These are phyloP conservation scores for Rutpela maculata DNA, from an alignment of 2,888 invertebrate species.

Conservation along the genomic window DNA sequence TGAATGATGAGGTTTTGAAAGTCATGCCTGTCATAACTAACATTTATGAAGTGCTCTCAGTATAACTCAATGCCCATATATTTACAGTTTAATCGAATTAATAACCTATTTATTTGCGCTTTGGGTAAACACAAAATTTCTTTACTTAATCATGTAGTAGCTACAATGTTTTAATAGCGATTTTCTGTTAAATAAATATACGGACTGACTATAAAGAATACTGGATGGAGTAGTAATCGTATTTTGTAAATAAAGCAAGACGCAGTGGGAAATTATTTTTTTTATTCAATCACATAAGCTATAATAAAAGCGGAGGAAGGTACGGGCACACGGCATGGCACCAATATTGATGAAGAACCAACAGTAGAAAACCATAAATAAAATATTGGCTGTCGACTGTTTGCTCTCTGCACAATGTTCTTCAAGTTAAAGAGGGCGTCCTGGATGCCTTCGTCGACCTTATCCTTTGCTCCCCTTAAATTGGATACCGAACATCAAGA, in stretches of 20 bases:
- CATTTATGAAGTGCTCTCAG: no score
- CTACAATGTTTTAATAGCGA: no score
- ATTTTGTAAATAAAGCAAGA: not conserved
- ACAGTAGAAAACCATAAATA: constrained; percentile 62
- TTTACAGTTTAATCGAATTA: no score
- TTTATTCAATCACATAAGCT: constrained; percentile 28
- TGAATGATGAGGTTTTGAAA: no score
- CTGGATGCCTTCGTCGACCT: constrained; percentile 27
- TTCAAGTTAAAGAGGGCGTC: constrained; percentile 50
- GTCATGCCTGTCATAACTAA: no score
- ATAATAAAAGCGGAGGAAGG: constrained; percentile 23
- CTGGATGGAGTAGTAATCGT: not conserved
- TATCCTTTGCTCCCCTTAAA: constrained; percentile 36
- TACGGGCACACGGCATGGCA: constrained; percentile 34
- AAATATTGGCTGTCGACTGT: constrained; percentile 63
- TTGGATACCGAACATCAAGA: constrained; percentile 53
- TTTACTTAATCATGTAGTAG: no score
- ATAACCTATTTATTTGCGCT: no score
- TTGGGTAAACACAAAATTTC: no score
- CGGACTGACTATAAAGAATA: no score
- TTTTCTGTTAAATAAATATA: no score
- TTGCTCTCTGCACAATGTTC: constrained; percentile 58
- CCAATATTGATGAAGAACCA: constrained; percentile 63
- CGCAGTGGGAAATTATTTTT: constrained; percentile 16
- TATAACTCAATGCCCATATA: no score